A percentile compares a stretch with the other conserved stretches of the same genome.
Evolutionary conservation across 2,797 vertebrate genomes (phyloP).

Genomic region (Chromis chromis): DNA sequence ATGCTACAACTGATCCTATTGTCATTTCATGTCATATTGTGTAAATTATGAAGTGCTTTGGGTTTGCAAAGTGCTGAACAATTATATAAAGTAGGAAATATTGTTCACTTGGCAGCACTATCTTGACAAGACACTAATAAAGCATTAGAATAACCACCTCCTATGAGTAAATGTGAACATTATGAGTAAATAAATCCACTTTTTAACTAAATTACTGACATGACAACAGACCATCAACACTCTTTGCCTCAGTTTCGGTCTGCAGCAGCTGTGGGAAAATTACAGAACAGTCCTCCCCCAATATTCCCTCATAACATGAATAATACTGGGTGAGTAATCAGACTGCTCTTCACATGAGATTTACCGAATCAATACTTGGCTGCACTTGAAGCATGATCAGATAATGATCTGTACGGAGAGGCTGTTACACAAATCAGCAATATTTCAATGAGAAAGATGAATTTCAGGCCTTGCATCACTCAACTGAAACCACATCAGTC

Average conservation of each 20-base stretch:
- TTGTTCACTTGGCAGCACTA: background rate
- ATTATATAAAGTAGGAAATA: background rate
- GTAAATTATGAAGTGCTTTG: background rate
- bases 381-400: background rate
- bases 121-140: background rate
- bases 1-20: no score
- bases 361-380: background rate
- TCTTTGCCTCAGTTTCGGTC: slow-evolving; percentile 20
- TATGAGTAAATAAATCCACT: background rate
- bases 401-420: background rate
- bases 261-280: background rate
- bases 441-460: slow-evolving; percentile 17
- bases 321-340: background rate
- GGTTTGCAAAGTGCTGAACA: no score
- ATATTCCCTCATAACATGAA: background rate
- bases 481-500: slow-evolving; percentile 69
- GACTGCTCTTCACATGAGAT: background rate
- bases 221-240: background rate
- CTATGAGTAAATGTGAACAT: background rate
- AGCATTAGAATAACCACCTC: background rate
- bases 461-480: slow-evolving; percentile 66
- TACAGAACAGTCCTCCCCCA: background rate
- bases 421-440: slow-evolving; percentile 5
- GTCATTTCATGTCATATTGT: background rate
- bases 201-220: background rate